phyloP scores from a whole-genome alignment of 2,888 invertebrate species.

The Heterodera filipjevi region DNA sequence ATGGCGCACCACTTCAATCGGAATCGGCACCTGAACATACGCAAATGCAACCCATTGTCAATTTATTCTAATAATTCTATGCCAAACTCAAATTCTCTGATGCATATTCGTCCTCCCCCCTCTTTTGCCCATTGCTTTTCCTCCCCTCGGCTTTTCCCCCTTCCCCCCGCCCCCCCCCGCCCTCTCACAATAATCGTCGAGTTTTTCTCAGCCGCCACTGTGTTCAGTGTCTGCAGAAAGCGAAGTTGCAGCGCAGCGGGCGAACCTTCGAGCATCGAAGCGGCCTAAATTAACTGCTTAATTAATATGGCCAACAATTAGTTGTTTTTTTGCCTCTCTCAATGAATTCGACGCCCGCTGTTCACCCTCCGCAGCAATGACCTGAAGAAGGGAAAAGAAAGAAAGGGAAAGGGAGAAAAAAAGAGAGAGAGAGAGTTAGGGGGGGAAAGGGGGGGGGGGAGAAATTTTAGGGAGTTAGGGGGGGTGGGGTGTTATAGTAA shows the following conservation, averaged over 20 bases:
- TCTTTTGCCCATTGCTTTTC: background rate
- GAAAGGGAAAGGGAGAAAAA: background rate
- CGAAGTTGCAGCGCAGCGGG: slow-evolving; percentile 67
- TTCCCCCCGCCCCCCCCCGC: background rate
- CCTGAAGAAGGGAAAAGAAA: slow-evolving; percentile 20
- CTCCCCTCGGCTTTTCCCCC: background rate
- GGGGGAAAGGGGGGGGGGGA: too few species aligned
- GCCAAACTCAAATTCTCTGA: too few species aligned
- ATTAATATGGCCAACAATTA: background rate
- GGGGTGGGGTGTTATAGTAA: too few species aligned
- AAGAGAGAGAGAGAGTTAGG: too few species aligned
- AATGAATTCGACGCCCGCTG: slow-evolving; percentile 78
- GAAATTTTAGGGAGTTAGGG: too few species aligned
- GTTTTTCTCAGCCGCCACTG: slow-evolving; percentile 66
- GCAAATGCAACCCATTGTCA: too few species aligned
- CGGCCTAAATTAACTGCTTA: slow-evolving; percentile 71
- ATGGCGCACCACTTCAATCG: slow-evolving; percentile 48
- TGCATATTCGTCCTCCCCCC: background rate
- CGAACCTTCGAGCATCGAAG: slow-evolving; percentile 72
- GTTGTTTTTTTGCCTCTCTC: slow-evolving; percentile 67
- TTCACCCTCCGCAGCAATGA: slow-evolving; percentile 94
- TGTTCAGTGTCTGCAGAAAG: slow-evolving; percentile 80
- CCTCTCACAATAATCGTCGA: slow-evolving; percentile 50
- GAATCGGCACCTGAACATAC: slow-evolving; percentile 46
- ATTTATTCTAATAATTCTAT: too few species aligned